Conservation (phyloP, 2,113 vertebrate genomes). For the Poeciliopsis prolifica region DNA sequence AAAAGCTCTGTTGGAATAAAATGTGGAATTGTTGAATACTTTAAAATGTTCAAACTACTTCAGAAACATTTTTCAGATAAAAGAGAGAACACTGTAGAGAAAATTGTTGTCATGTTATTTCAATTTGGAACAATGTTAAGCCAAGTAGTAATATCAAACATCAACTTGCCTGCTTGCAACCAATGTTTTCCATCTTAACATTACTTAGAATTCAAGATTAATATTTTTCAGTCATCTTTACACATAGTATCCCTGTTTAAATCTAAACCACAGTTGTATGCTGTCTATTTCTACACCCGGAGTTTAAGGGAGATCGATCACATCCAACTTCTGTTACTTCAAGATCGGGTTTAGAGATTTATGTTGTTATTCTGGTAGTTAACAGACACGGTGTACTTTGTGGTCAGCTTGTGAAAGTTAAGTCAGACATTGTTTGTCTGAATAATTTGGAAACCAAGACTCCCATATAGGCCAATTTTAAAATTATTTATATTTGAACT, state of each 20-base stretch:
- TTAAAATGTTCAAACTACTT: not conserved
- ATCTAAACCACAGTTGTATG: not conserved
- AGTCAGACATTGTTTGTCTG: too few relatives aligned
- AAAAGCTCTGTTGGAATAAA: not conserved
- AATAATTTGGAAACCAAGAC: too few relatives aligned
- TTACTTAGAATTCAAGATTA: not conserved
- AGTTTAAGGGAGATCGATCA: not conserved
- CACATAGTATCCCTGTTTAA: not conserved
- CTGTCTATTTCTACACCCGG: not conserved
- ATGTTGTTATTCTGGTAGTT: not conserved
- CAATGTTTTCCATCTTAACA: not conserved
- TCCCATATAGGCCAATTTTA: too few relatives aligned
- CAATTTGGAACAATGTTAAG: too few relatives aligned
- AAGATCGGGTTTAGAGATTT: not conserved
- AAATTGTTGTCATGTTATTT: not conserved
- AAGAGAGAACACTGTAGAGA: not conserved
- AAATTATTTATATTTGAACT: too few relatives aligned
- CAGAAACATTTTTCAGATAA: not conserved
- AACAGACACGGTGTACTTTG: too few relatives aligned
- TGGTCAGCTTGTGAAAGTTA: not conserved
- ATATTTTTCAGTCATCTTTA: not conserved
- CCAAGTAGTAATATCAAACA: not conserved
- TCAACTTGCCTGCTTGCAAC: not conserved
- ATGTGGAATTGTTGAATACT: not conserved
- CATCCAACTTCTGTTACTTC: not conserved